Base-by-base conservation (phyloP, 2,797 vertebrate species). In the Argentina silus region DNA sequence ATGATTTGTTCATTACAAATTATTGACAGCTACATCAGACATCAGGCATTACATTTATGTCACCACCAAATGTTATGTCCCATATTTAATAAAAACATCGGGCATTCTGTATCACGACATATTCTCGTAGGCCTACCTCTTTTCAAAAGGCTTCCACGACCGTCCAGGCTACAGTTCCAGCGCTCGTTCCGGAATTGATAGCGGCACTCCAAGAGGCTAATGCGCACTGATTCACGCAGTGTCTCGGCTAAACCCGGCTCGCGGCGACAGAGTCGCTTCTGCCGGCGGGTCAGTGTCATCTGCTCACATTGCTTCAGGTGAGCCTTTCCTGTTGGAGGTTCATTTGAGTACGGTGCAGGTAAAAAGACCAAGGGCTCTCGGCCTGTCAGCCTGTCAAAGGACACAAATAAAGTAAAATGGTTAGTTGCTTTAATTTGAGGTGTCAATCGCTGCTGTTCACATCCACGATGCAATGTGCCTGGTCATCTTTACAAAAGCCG, bases 91-190 rank as follows among this genome's bases (percentile, higher is more conserved):
- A 36, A 60, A 27, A 23, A 60, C n/a, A 27, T 23, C 27, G 27
- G 23, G 3, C 12, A 27, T 21, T 27, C 23, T 19, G 3, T 63
- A 6, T 15, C 6, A 42, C 17, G 6, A 48, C n/a, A 21, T 47
- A 14, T 57, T 14, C 11, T 45, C 42, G n/a, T 8, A n/a, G 4
- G 27, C 27, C 27, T 36, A 98, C 98, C 97, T 96, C 96, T 94
- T 84, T 99, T 98, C 72, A 99, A 92, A 67, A 99, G 95, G 74
- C 96, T 96, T 0, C 93, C 95, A 9, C 97, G 91, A 19, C 97
- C 98, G 76, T 98, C 96, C 92, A 98, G 90, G 67, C 96, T 98
- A 91, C 98, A 99, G 90, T 99, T 99, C 98, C 98, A 99, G 88
- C 98, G 97, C 88, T 99, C 98, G 0, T 94, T 95, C 73, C 95